A percentile compares a stretch with the other conserved stretches of the same genome.
Conservation (phyloP, 2,113 vertebrate genomes). For the Tympanuchus pallidicinctus region DNA sequence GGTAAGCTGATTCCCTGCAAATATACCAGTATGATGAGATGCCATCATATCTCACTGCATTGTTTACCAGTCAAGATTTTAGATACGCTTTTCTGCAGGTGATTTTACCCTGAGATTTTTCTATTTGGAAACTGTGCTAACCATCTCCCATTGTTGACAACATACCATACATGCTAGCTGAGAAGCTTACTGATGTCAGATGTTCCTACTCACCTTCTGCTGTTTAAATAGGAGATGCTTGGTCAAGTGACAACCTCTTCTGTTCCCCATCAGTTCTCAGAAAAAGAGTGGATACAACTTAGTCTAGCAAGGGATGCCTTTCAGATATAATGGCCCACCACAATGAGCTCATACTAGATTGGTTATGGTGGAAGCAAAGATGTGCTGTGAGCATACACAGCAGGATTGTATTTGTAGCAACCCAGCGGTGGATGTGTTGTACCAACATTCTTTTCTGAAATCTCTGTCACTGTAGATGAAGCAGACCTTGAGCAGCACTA, state of each 20-base stretch:
- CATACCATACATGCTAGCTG: not conserved
- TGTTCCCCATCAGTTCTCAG: not conserved
- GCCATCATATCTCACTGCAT: not conserved
- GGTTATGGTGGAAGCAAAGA: not conserved
- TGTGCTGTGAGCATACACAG: not conserved
- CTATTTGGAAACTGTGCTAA: not conserved
- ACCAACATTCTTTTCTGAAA: not conserved
- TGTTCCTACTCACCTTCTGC: not conserved
- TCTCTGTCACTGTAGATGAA: not conserved
- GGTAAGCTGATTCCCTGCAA: slow-evolving; percentile 73
- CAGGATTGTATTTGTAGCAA: not conserved
- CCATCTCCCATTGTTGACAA: not conserved
- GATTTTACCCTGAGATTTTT: not conserved
- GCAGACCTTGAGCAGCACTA: rapidly evolving
- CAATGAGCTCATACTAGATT: not conserved
- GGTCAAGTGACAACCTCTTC: not conserved
- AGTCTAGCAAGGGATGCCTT: not conserved
- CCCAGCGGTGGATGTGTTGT: not conserved
- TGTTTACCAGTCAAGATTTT: not conserved
- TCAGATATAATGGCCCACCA: not conserved
- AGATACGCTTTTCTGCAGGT: not conserved
- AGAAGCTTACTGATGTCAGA: not conserved
- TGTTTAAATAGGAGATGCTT: not conserved
- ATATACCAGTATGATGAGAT: not conserved
- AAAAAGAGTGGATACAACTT: not conserved